A percentile compares a stretch with the other conserved stretches of the same genome.
phyloP scores from a whole-genome alignment of 2,888 invertebrate genomes.

The Graphium colonna region DNA sequence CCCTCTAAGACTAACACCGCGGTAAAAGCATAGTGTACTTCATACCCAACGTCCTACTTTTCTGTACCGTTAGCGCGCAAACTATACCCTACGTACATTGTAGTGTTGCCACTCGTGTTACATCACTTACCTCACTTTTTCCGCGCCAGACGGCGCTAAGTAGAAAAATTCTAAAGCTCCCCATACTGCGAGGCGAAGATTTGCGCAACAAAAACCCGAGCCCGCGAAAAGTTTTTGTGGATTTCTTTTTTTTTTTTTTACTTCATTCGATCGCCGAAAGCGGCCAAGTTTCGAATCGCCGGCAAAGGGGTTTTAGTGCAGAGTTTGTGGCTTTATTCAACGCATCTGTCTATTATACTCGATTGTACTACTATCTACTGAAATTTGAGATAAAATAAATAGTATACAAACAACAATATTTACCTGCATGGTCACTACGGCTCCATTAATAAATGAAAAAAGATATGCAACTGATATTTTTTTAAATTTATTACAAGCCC shows the following conservation, averaged over 20 bases:
- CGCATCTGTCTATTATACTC: slow-evolving; percentile 2
- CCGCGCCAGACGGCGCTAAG: slow-evolving; percentile 14
- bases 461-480: too few species aligned
- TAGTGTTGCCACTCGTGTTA: not conserved
- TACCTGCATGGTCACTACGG: too few species aligned
- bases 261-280: not conserved
- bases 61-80: not conserved
- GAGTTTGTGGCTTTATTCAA: not conserved
- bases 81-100: not conserved
- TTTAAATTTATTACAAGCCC: too few species aligned
- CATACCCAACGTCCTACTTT: not conserved
- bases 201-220: slow-evolving; percentile 20
- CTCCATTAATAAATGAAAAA: too few species aligned
- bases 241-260: slow-evolving; percentile 7
- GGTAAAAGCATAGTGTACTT: not conserved
- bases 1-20: too few species aligned
- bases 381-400: not conserved
- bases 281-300: not conserved
- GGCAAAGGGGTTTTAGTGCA: slow-evolving; percentile 7
- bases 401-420: too few species aligned
- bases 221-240: slow-evolving; percentile 10
- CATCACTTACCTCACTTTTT: slow-evolving; percentile 5
- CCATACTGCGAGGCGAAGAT: slow-evolving; percentile 17
- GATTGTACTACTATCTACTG: not conserved
- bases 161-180: slow-evolving; percentile 15